Evolutionary conservation across 2,113 vertebrate species (phyloP).

Genomic region (Lichenostomus cassidix): DNA sequence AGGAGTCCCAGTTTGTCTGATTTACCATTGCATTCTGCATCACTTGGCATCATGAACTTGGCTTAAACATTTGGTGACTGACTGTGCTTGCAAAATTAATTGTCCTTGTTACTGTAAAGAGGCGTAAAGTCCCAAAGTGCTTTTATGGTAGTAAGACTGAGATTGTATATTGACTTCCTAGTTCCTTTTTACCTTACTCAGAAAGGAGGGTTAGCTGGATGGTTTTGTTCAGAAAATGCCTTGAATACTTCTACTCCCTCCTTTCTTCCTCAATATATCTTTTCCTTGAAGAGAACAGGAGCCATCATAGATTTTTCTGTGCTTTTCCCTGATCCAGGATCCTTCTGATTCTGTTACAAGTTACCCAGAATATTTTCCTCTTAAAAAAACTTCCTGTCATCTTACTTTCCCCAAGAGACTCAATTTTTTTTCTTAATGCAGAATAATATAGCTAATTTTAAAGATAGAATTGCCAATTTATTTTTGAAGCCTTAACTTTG

Average conservation of each 20-base stretch:
- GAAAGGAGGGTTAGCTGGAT: not conserved
- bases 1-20: not conserved
- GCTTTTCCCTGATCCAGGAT: not conserved
- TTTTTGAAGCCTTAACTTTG: not conserved
- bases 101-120: not conserved
- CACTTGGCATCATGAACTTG: not conserved
- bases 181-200: not conserved
- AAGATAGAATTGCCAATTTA: not conserved
- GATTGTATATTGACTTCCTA: not conserved
- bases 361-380: not conserved
- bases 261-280: not conserved
- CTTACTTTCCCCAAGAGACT: not conserved
- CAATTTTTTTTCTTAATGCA: not conserved
- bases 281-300: not conserved
- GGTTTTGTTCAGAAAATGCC: not conserved
- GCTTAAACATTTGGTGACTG: not conserved
- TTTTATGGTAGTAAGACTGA: not conserved
- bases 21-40: not conserved
- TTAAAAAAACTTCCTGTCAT: not conserved
- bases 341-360: not conserved
- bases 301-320: not conserved
- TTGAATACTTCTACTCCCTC: not conserved
- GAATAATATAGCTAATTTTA: not conserved
- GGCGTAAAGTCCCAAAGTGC: fast-evolving
- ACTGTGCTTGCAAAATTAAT: not conserved